Evolutionary conservation across 2,888 invertebrate genomes (phyloP), one percentile per base, ranked within the genome.

Genomic region (Agonopterix arenella): DNA sequence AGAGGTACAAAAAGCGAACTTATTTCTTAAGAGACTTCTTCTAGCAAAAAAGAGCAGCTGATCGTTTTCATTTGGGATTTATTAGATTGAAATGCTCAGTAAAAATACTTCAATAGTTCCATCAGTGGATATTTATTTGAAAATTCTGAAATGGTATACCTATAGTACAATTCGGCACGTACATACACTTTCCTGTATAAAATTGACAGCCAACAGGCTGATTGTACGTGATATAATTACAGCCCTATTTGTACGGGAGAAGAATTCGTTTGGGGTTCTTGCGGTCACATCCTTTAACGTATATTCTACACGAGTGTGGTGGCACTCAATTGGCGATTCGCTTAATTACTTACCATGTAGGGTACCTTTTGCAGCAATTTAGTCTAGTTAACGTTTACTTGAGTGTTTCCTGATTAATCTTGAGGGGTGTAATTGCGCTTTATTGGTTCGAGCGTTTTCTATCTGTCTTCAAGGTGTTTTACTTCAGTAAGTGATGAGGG

Each of bases 381-480:
- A 64, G 67, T 62, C 65, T 66, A 62, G 73, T 75, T 76, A 73
- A 70, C 68, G 74, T 66, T 68, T 68, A 53, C 70, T 67, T 68
- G 66, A 73, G 68, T 69, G 71, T 64, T 67, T 66, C 68, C 68
- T 77, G 77, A 81, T 81, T 80, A 80, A 81, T 80, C 74, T 70
- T 65, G 53, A 57, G 66, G 74, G 68, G 58, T 67, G 68, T 76
- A 78, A 80, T 79, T 73, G 72, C 66, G 64, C 66, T 70, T 70
- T 70, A 67, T 66, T 62, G 66, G 64, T 72, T 63, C 65, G 63
- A 58, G 64, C 61, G 73, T 72, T 73, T 73, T 73, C 67, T 64
- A 62, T 46, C 66, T 62, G 66, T 69, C 57, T 55, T 49, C 59
- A 60, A 61, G 61, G 55, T 61, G 60, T 61, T 69, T 70, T 64